These are phyloP conservation scores for Ctenochaetus hawaiiensis DNA, from an alignment of 2,797 vertebrate species.

Conservation along the genomic window DNA sequence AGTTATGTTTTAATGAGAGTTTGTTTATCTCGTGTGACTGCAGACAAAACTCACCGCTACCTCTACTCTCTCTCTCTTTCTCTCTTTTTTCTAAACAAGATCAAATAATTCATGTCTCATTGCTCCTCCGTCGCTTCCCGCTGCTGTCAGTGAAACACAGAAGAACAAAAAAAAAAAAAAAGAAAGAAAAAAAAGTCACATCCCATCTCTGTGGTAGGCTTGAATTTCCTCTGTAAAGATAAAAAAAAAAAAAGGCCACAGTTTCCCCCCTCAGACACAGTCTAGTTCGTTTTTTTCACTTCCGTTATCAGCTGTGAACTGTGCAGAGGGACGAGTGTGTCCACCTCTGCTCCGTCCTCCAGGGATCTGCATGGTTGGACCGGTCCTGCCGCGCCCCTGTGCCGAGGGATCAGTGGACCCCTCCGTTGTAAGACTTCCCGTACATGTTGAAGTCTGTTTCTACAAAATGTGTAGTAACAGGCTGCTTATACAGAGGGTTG, in stretches of 20 bases:
- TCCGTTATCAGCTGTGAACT: conserved; percentile 15
- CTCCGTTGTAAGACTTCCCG: conserved; percentile 92
- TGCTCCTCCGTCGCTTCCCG: neutral
- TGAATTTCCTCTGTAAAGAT: conserved; percentile 20
- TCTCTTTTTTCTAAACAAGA: neutral
- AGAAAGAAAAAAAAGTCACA: conserved; percentile 30
- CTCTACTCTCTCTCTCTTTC: conserved; percentile 20
- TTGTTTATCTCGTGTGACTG: conserved; percentile 26
- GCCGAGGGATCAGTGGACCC: conserved; percentile 87
- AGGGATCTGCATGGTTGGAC: conserved; percentile 70
- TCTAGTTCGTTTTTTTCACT: conserved; percentile 37
- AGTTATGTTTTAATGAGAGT: conserved; percentile 45
- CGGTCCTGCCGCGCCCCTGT: conserved; percentile 81
- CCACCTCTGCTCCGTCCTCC: conserved; percentile 35
- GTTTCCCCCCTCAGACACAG: conserved; percentile 18
- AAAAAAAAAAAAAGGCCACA: conserved; percentile 39
- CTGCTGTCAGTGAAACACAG: conserved; percentile 9
- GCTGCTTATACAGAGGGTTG: conserved; percentile 96
- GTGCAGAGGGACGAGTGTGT: conserved; percentile 32
- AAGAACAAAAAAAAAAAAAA: conserved; percentile 20
- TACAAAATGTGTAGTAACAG: conserved; percentile 89
- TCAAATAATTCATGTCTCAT: conserved; percentile 18
- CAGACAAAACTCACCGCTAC: conserved; percentile 29
- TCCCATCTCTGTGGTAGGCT: conserved; percentile 16
- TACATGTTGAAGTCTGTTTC: conserved; percentile 92